These are phyloP conservation scores for Pygoscelis adeliae DNA, from an alignment of 2,113 vertebrate genomes.

Conservation along the genomic window DNA sequence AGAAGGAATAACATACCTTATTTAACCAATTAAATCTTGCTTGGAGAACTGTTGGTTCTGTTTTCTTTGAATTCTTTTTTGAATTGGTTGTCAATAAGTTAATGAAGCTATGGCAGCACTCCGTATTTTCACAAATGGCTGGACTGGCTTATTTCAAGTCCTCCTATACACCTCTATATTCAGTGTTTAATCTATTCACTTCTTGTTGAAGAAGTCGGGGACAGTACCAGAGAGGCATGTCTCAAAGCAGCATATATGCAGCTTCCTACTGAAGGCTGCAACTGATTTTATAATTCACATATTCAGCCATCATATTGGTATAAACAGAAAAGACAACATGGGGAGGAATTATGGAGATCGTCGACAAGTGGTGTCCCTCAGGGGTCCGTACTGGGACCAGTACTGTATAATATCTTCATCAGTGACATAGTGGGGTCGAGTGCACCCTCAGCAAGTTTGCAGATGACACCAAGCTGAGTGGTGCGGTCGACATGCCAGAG, in stretches of 20 bases:
- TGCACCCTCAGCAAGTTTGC: neutral
- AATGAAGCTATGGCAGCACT: neutral
- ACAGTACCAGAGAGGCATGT: neutral
- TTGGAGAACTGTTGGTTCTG: neutral
- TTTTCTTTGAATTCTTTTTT: neutral
- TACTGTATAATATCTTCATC: neutral
- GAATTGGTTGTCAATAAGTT: neutral
- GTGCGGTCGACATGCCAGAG: neutral
- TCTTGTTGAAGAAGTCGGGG: neutral
- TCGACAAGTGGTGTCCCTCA: neutral
- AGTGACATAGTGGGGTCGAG: neutral
- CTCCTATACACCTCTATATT: neutral
- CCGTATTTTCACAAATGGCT: neutral
- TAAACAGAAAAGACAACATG: neutral
- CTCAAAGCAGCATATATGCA: neutral
- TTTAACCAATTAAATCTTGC: neutral
- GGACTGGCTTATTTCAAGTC: neutral
- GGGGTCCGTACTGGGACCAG: neutral
- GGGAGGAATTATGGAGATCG: neutral
- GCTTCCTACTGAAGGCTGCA: neutral
- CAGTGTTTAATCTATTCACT: neutral
- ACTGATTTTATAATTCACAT: neutral
- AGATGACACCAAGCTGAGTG: neutral
- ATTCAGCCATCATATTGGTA: neutral
- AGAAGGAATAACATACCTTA: neutral